These are phyloP conservation scores for Halcyon leucocephala DNA, from an alignment of 2,797 vertebrate genomes.

Conservation along the genomic window DNA sequence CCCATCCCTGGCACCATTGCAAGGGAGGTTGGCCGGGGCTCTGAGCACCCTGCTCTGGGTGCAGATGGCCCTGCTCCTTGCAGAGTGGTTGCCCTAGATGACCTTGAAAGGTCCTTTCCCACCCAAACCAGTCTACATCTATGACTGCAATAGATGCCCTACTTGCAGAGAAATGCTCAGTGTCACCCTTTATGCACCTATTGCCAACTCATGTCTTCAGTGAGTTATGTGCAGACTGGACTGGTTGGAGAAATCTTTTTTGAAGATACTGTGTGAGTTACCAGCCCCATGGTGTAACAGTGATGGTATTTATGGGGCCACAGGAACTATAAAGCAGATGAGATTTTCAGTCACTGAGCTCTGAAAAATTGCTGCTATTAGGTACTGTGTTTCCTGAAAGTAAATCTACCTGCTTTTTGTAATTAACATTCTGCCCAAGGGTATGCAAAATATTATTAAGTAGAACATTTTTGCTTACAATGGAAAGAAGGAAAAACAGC, in stretches of 20 bases:
- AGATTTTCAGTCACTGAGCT: not conserved
- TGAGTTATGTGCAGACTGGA: not conserved
- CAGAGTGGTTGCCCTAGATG: not conserved
- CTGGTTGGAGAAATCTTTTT: not conserved
- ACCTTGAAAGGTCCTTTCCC: not conserved
- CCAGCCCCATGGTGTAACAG: rapidly evolving
- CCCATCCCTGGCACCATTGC: not conserved
- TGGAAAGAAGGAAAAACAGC: not conserved
- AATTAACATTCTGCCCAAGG: not conserved
- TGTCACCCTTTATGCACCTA: not conserved
- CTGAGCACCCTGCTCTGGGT: not conserved
- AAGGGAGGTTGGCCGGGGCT: not conserved
- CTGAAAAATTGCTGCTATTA: not conserved
- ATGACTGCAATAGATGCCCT: not conserved
- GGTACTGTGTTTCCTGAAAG: not conserved
- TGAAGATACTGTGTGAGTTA: not conserved
- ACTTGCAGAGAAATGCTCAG: not conserved
- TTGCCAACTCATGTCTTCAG: not conserved
- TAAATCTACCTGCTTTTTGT: not conserved
- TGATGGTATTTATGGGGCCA: not conserved
- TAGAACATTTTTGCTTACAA: not conserved
- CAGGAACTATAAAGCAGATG: not conserved
- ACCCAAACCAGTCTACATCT: not conserved
- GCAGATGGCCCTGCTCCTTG: not conserved
- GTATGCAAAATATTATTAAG: not conserved